These are phyloP conservation scores for Omphaloscelis lunosa DNA, from an alignment of 2,888 invertebrate genomes.

Conservation along the genomic window DNA sequence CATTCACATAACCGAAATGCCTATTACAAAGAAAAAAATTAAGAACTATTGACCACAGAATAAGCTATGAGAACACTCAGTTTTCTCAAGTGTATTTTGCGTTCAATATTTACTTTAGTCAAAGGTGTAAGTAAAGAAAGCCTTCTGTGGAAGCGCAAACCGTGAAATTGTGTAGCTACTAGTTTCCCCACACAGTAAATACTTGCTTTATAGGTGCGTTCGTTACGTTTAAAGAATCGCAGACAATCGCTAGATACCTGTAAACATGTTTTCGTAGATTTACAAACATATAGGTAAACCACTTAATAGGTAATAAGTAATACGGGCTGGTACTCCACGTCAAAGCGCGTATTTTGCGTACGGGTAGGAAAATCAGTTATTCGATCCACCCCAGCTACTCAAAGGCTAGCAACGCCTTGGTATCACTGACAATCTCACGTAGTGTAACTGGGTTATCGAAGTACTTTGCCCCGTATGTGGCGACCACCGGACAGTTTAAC, in stretches of 20 bases:
- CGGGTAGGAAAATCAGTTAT: no score
- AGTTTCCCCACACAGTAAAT: conserved; percentile 57
- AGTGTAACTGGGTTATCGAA: no score
- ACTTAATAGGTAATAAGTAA: no score
- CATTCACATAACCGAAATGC: not conserved
- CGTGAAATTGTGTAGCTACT: conserved; percentile 67
- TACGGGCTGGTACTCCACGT: no score
- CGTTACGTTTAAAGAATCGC: conserved; percentile 1
- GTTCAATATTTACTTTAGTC: conserved; percentile 67
- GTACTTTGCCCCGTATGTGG: no score
- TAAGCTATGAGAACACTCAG: conserved; percentile 30
- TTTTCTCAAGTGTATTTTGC: conserved; percentile 61
- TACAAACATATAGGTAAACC: no score
- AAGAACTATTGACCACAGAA: not conserved
- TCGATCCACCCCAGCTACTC: no score
- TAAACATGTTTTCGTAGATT: not conserved
- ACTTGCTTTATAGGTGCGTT: conserved; percentile 35
- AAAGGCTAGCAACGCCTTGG: no score
- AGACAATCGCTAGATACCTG: conserved; percentile 19
- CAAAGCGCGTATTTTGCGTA: no score
- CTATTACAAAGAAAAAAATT: not conserved
- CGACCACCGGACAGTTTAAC: no score
- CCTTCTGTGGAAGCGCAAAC: conserved; percentile 62
- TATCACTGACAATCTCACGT: no score
- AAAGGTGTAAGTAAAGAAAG: conserved; percentile 67